Percentiles rank a stretch among this genome's conserved stretches.
Conservation (phyloP, 1,140 invertebrate species). For the Paraescarpia echinospica region DNA sequence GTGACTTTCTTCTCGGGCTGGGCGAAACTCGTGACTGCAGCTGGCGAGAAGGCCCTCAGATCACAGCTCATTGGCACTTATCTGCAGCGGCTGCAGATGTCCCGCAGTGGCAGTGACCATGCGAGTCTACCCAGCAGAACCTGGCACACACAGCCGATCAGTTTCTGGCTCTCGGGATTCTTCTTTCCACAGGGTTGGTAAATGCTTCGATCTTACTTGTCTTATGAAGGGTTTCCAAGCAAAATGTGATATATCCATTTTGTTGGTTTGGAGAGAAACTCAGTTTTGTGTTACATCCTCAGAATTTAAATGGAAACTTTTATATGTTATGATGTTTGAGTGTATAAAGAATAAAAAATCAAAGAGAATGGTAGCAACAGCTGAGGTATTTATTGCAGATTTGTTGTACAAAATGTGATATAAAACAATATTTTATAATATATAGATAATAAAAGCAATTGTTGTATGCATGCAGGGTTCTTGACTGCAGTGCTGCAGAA, state of each 20-base stretch:
- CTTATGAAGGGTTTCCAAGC: too few relatives aligned
- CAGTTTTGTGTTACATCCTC: too few relatives aligned
- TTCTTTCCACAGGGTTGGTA: conserved; percentile 79
- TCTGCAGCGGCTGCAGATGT: conserved; percentile 13
- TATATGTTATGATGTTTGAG: neutral
- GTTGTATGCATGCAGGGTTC: conserved; percentile 62
- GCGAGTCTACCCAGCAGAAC: neutral
- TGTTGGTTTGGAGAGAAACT: neutral
- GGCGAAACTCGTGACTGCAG: conserved; percentile 36
- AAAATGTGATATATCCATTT: neutral
- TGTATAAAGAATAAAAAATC: conserved; percentile 49
- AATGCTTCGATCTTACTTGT: too few relatives aligned
- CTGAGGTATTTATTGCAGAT: conserved; percentile 58
- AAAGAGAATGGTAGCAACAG: conserved; percentile 55
- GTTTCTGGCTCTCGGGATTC: conserved; percentile 79
- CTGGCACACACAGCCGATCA: conserved; percentile 33
- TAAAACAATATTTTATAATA: too few relatives aligned
- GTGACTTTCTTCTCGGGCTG: conserved; percentile 68
- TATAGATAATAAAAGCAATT: neutral
- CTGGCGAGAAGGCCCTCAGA: conserved; percentile 16
- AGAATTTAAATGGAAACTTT: neutral
- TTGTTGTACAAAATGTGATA: neutral
- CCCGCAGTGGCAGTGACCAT: neutral
- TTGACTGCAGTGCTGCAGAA: conserved; percentile 83
- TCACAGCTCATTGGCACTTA: conserved; percentile 7